Evolutionary conservation across 2,797 vertebrate species (phyloP), one percentile per base, ranked within the genome.

Genomic region (Rhodeus uyekii): DNA sequence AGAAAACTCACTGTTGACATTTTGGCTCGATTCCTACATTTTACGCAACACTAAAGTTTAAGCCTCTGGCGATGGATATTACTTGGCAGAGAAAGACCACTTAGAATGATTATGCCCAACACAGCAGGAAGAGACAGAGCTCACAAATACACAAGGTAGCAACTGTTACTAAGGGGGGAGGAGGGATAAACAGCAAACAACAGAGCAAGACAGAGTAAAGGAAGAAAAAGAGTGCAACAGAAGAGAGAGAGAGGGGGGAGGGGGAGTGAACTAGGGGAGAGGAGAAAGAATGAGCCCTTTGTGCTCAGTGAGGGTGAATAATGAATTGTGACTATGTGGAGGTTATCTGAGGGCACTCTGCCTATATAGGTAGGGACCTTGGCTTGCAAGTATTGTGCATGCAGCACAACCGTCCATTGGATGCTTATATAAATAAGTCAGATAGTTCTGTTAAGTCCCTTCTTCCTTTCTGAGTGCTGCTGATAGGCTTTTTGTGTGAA

Each of bases 251-350:
- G 64, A 61, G 18, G 36, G 60, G 71, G 60, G 10, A 50, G 34
- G n/a, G 69, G 10, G 50, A 53, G 29, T 12, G 44, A 58, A 69
- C 1, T 80, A 82, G 86, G 78, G 80, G 55, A 55, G 73, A 80
- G 78, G 42, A 78, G 76, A 84, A 85, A 82, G 82, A 75, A 81
- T 92, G 92, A 91, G 91, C 88, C 90, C 86, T 93, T 92, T 93
- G 93, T 94, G 91, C 93, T 95, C 92, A 92, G 81, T 91, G 90
- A 88, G 90, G 89, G 91, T 93, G 90, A 80, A 93, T 96, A 96
- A 97, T 95, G 93, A 93, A 95, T 94, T 92, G 81, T 95, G 95
- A 95, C 93, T 95, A 91, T 95, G 92, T 93, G 92, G 94, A 94
- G 95, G 96, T 95, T 95, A 96, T 95, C 95, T 93, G 90, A 94